A percentile compares a stretch with the other conserved stretches of the same genome.
Evolutionary conservation across 2,113 vertebrate species (phyloP).

Genomic region (Protobothrops mucrosquamatus): DNA sequence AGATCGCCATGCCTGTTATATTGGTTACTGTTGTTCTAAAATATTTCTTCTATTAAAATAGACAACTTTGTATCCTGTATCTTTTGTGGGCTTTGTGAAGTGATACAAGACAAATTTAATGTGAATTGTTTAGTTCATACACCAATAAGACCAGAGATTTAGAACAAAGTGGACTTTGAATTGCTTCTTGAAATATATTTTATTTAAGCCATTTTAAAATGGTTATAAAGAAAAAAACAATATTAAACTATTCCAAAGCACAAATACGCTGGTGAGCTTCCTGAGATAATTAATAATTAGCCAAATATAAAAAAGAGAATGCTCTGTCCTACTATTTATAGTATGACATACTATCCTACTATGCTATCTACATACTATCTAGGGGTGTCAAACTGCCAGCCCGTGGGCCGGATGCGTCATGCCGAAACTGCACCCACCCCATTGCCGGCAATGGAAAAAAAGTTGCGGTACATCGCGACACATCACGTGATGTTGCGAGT

Average conservation of each 20-base stretch:
- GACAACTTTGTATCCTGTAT: fast-evolving
- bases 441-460: too few species aligned
- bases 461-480: too few species aligned
- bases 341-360: too few species aligned
- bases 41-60: not conserved
- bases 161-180: not conserved
- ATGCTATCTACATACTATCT: not conserved
- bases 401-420: too few species aligned
- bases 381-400: too few species aligned
- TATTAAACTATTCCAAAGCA: not conserved
- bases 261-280: not conserved
- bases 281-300: not conserved
- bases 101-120: not conserved
- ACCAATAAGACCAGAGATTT: not conserved
- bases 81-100: not conserved
- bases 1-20: not conserved
- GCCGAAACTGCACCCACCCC: too few species aligned
- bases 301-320: not conserved
- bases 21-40: not conserved
- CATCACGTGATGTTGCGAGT: too few species aligned
- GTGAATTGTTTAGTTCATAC: not conserved
- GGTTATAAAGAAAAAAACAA: not conserved
- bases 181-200: not conserved
- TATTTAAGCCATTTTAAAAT: not conserved
- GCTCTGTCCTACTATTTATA: too few species aligned